Conservation (phyloP, 37 sponge, comb jelly and placozoan genomes). For the Chondrilla cf. caribensis region DNA sequence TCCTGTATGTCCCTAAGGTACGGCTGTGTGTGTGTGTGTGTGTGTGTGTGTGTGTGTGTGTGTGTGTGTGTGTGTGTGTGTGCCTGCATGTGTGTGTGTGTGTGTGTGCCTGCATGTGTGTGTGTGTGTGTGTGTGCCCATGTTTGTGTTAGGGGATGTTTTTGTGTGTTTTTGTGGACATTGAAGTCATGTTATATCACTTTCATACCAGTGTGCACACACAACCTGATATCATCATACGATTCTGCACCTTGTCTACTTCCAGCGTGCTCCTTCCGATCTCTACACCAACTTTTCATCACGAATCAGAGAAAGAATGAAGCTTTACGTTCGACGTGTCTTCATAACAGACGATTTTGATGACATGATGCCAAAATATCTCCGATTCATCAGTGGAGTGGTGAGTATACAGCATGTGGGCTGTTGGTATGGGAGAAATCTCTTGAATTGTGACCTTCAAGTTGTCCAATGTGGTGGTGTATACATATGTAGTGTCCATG, state of each 20-base stretch:
- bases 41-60: constrained; percentile 22
- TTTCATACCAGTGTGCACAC: too few relatives aligned
- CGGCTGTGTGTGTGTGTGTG: constrained; percentile 35
- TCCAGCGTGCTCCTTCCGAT: constrained; percentile 76
- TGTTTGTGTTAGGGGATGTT: background rate
- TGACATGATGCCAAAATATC: constrained; percentile 95
- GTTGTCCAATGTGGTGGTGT: background rate
- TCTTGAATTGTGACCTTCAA: background rate
- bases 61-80: constrained; percentile 3
- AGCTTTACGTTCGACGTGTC: constrained; percentile 95
- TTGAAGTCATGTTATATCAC: too few relatives aligned
- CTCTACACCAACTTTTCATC: constrained; percentile 75
- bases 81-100: background rate
- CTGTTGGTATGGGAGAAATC: background rate
- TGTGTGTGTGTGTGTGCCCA: background rate
- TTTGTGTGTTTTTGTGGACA: background rate
- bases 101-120: background rate
- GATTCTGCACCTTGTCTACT: background rate
- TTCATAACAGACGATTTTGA: constrained; percentile 99
- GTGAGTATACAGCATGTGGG: constrained; percentile 39
- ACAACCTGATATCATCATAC: background rate
- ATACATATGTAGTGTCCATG: background rate
- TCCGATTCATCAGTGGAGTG: constrained; percentile 87
- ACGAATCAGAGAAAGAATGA: constrained; percentile 70
- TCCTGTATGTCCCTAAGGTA: constrained; percentile 88